Conservation (phyloP, 2,888 invertebrate genomes). For the Chrysina gloriosa region DNA sequence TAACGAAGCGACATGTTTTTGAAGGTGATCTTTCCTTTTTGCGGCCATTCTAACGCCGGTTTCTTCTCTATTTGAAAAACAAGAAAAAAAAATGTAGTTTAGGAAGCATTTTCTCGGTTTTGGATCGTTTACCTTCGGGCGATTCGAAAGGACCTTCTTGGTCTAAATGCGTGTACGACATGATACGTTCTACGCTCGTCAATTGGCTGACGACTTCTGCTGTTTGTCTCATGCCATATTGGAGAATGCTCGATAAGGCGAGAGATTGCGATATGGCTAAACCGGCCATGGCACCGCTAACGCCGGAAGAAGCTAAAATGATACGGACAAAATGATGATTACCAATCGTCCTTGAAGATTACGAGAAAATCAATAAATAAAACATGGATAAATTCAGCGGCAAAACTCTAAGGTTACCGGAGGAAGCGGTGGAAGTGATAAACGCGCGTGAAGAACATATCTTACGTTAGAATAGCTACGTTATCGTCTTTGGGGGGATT, state of each 20-base stretch:
- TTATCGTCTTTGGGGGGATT: no score
- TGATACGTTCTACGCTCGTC: conserved; percentile 81
- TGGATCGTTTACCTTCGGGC: conserved; percentile 17
- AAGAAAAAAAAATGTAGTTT: no score
- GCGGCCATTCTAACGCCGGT: conserved; percentile 70
- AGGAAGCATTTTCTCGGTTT: not conserved
- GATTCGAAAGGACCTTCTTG: conserved; percentile 74
- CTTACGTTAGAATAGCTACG: no score
- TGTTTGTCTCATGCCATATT: conserved; percentile 80
- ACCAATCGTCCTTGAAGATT: no score
- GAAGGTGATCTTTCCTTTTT: conserved; percentile 70
- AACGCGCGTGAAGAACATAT: no score
- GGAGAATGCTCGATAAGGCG: conserved; percentile 80
- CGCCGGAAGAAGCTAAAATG: conserved; percentile 40
- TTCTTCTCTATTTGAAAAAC: conserved; percentile 74
- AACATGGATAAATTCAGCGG: no score
- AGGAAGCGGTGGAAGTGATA: no score
- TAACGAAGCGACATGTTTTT: conserved; percentile 74
- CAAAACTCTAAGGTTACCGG: no score
- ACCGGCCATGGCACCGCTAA: conserved; percentile 73
- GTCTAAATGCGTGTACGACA: conserved; percentile 80
- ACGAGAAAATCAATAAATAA: no score
- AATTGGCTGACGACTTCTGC: conserved; percentile 79
- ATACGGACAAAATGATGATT: not conserved
- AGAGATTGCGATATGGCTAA: conserved; percentile 77